Conservation (phyloP, 2,888 invertebrate genomes). For the Abrostola tripartita region DNA sequence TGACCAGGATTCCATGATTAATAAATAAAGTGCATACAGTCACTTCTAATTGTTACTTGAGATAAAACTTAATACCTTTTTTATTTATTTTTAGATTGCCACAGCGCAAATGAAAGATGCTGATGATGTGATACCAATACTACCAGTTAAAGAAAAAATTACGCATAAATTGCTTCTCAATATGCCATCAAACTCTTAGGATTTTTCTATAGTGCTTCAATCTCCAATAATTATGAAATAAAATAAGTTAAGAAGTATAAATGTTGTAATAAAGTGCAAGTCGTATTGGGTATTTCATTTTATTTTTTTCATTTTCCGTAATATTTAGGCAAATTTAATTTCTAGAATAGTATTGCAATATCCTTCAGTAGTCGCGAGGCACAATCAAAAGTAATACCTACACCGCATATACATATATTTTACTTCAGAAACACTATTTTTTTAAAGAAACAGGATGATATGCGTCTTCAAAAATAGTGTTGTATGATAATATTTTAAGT, state of each 20-base stretch:
- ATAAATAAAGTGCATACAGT: too few relatives aligned
- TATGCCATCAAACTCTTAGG: conserved; percentile 52
- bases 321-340: neutral
- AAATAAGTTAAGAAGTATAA: conserved; percentile 50
- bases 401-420: too few relatives aligned
- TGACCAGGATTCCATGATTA: too few relatives aligned
- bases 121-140: conserved; percentile 80
- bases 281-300: conserved; percentile 32
- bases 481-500: too few relatives aligned
- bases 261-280: conserved; percentile 52
- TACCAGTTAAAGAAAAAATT: conserved; percentile 75
- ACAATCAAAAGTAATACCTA: too few relatives aligned
- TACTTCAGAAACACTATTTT: too few relatives aligned
- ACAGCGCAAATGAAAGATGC: conserved; percentile 83
- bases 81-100: conserved; percentile 74
- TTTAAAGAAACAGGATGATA: too few relatives aligned
- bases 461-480: too few relatives aligned
- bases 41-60: too few relatives aligned
- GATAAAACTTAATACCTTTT: neutral
- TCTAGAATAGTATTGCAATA: too few relatives aligned
- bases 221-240: conserved; percentile 48
- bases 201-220: conserved; percentile 37
- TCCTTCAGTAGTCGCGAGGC: too few relatives aligned
- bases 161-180: conserved; percentile 77
- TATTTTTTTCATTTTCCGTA: conserved; percentile 30